Conservation (phyloP, 2,888 invertebrate genomes). For the Augiades crinisus region DNA sequence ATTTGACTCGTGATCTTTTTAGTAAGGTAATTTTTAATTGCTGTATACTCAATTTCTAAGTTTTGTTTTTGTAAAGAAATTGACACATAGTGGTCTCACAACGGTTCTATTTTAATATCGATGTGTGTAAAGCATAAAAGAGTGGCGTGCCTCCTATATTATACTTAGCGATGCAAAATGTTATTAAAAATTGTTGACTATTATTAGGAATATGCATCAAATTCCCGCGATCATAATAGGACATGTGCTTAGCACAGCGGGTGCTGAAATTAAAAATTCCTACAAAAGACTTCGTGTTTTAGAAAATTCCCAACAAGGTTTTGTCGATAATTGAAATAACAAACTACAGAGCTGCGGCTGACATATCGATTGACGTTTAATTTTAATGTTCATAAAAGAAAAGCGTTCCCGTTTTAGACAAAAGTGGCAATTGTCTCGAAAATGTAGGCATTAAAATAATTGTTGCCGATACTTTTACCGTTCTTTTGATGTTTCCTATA, state of each 20-base stretch:
- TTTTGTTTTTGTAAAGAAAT: too few relatives aligned
- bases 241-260: constrained; percentile 19
- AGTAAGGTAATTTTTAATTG: too few relatives aligned
- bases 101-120: too few relatives aligned
- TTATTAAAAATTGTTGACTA: constrained; percentile 9
- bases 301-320: constrained; percentile 58
- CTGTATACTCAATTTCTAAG: too few relatives aligned
- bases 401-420: constrained; percentile 44
- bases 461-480: too few relatives aligned
- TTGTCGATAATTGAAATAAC: constrained; percentile 73
- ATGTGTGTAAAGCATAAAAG: too few relatives aligned
- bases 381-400: constrained; percentile 63
- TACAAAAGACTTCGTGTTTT: constrained; percentile 53
- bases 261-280: constrained; percentile 43
- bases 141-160: background rate
- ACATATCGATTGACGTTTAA: constrained; percentile 74
- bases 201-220: constrained; percentile 21
- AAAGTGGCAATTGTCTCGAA: constrained; percentile 30
- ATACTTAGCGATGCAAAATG: constrained; percentile 1
- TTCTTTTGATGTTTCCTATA: too few relatives aligned
- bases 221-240: constrained; percentile 14
- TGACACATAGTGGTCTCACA: too few relatives aligned
- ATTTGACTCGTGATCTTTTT: too few relatives aligned
- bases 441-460: too few relatives aligned
- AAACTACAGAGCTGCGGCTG: constrained; percentile 61